Evolutionary conservation across 1,140 invertebrate genomes (phyloP), one percentile per base, ranked within the genome.

Genomic region (Brachionus asplanchnoidis): DNA sequence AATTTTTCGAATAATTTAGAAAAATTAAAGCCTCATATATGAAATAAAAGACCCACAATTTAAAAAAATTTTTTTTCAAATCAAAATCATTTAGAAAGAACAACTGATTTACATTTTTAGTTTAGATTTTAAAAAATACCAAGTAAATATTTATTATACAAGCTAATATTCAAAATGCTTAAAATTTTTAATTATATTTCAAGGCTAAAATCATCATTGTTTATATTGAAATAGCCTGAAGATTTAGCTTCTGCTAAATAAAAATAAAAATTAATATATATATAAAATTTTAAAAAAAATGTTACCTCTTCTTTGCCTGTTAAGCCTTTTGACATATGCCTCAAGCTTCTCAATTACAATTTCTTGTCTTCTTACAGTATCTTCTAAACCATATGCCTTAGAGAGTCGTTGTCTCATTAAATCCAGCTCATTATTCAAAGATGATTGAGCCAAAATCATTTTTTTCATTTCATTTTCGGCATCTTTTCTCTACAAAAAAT

Each of bases 281-380:
- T 36, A 0, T 40, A 73, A 73, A 68, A 68, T 2, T 20, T 65
- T 26, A 28, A 40, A 73, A 36, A 17, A 70, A 14, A 7, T 9
- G 1, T 20, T 42, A 60, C 53, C 36, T 44, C 80, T 66, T 70
- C 50, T 84, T 42, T 68, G 32, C 2, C 60, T 56, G 3, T 26
- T 84, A 2, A 53, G 32, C 8, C 40, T n/a, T 60, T 56, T 28
- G 20, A 84, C 44, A 20, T 60, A 53, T 0, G 20, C 9, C 17
- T 84, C 80, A n/a, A 84, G 28, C 26, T 84, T 84, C 60, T 84
- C 80, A 44, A 84, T 84, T 14, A 84, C 80, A 42, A 68, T 26
- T 84, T 84, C 80, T 84, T 84, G 80, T 20, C 60, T 53, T 36
- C n/a, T 66, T n/a, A 84, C 80, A 23, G 80, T 84, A 14, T 84